Evolutionary conservation across 2,888 invertebrate species (phyloP), one percentile per base, ranked within the genome.

Genomic region (Meloe dianella): DNA sequence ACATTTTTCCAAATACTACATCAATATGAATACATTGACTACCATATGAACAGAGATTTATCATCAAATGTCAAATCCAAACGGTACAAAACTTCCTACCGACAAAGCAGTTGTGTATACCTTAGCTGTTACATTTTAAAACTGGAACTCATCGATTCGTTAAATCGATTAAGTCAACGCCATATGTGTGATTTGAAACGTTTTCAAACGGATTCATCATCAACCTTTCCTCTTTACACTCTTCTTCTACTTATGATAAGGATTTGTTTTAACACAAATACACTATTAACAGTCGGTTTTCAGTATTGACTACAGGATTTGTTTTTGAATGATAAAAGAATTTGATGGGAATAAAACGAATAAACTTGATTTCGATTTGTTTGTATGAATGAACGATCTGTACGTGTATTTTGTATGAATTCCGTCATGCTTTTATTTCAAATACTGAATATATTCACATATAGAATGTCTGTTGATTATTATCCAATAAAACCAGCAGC

Each of bases 121-220:
- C 41, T 41, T 41, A 14, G 35, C 14, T 41, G 3, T 6, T 41
- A 41, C n/a, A 17, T 12, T 41, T n/a, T 41, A 41, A n/a, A 7
- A 10, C 22, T 20, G 22, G 10, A 51, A 51, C 20, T 10, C 22
- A n/a, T 51, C 10, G 22, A 22, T 51, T 20, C 8, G 20, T 4
- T 22, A 22, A 51, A 51, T 51, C 47, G 47, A 51, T 51, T 51
- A 51, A 51, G 47, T 51, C 47, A 51, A 51, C 47, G n/a, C 47
- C 47, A 51, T 22, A 51, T 51, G 47, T 20, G 47, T 10, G 47
- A 51, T 51, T 51, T 51, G 47, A 22, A 51, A 51, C 47, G 47
- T 51, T 51, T 22, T 20, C 47, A 51, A 22, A 22, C 4, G 20
- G 10, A 51, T 22, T 12, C 12, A 51, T 51, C 47, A 51, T 51